These are phyloP conservation scores for Neodiprion lecontei DNA, from an alignment of 1,140 invertebrate species.

Conservation along the genomic window DNA sequence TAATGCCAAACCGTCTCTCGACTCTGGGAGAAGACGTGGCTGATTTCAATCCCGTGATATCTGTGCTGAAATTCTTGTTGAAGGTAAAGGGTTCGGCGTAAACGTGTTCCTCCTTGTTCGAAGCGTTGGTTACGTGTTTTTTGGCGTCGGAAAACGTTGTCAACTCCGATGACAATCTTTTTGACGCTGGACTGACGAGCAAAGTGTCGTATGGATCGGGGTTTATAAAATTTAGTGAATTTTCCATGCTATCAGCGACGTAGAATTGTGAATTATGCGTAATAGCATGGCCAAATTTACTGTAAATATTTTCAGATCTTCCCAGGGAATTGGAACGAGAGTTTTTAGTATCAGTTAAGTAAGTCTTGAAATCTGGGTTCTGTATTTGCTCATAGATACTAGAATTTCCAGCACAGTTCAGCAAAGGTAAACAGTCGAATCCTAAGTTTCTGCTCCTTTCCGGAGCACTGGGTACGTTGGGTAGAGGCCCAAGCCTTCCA, in stretches of 20 bases:
- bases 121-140: constrained; percentile 22
- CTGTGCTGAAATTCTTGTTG: constrained; percentile 36
- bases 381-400: constrained; percentile 26
- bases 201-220: constrained; percentile 16
- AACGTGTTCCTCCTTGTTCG: constrained; percentile 48
- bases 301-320: constrained; percentile 14
- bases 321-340: neutral
- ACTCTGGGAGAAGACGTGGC: constrained; percentile 20
- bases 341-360: constrained; percentile 20
- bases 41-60: constrained; percentile 23
- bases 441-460: constrained; percentile 27
- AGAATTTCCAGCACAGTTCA: constrained; percentile 58
- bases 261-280: constrained; percentile 20
- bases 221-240: constrained; percentile 14
- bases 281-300: constrained; percentile 23
- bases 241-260: constrained; percentile 16
- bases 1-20: constrained; percentile 30
- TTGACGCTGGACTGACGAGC: constrained; percentile 24
- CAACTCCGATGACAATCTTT: constrained; percentile 28
- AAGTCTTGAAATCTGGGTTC: constrained; percentile 29
- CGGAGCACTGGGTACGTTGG: constrained; percentile 3
- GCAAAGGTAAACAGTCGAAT: constrained; percentile 62
- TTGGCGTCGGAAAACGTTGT: constrained; percentile 32
- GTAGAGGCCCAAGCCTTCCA: constrained; percentile 14
- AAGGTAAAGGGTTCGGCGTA: constrained; percentile 58